Conservation (phyloP, 2,113 vertebrate genomes). For the Carassius carassius region DNA sequence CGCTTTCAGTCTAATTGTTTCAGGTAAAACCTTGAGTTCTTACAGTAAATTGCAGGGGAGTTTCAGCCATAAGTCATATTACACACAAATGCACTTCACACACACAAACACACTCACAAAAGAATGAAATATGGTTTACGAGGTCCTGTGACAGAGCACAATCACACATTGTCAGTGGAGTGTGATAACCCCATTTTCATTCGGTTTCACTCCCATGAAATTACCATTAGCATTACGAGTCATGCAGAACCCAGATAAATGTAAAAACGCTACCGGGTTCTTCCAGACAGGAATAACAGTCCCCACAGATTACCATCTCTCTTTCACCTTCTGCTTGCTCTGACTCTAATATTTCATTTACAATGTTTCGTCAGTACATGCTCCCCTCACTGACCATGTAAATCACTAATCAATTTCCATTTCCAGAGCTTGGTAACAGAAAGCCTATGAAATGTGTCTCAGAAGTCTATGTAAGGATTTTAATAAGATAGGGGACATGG, state of each 20-base stretch:
- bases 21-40: slow-evolving; percentile 28
- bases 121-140: slow-evolving; percentile 89
- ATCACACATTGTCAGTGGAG: slow-evolving; percentile 93
- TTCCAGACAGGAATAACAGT: slow-evolving; percentile 96
- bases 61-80: slow-evolving; percentile 91
- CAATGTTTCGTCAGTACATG: slow-evolving; percentile 98
- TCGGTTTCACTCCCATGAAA: slow-evolving; percentile 98
- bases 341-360: slow-evolving; percentile 95
- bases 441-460: slow-evolving; percentile 84
- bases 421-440: slow-evolving; percentile 96
- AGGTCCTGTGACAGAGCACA: slow-evolving; percentile 89
- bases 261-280: slow-evolving; percentile 95
- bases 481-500: slow-evolving; percentile 75
- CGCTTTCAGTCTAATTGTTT: slow-evolving; percentile 42
- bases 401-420: slow-evolving; percentile 99
- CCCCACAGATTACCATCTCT: slow-evolving; percentile 97
- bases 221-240: slow-evolving; percentile 99
- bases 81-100: slow-evolving; percentile 49
- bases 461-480: slow-evolving; percentile 81
- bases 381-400: slow-evolving; percentile 99
- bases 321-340: slow-evolving; percentile 72
- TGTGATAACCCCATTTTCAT: slow-evolving; percentile 97
- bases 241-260: slow-evolving; percentile 99
- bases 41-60: slow-evolving; percentile 56
- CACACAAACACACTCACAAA: slow-evolving; percentile 64